Base-by-base conservation (phyloP, 2,888 invertebrate genomes). In the Nephrotoma appendiculata region DNA sequence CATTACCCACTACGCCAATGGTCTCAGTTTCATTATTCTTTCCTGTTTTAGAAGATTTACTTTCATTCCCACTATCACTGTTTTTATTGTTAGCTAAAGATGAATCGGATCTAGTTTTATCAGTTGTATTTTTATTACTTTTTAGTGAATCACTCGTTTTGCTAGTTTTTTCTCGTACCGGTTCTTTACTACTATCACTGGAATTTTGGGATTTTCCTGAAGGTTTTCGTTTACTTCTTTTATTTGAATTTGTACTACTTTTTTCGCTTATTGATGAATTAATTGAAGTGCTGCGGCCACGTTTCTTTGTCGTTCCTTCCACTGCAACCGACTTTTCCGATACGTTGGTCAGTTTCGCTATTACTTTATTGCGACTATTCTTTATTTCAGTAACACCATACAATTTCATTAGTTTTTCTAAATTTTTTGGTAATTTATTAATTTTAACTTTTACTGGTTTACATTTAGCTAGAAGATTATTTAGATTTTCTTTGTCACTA, bases 401-500 rank as follows among this genome's bases (percentile, higher is more conserved):
- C 19, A 15, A 83, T 45, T 83, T 71, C 45, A 83, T 86, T 45
- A 86, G 41, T 42, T 83, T 45, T 71, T 41, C 41, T 11, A 45
- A 83, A 83, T 83, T 86, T 43, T 86, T 41, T 41, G 86, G 86
- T 57, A 86, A 57, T 86, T 86, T 86, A n/a, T 52, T 57, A 5
- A 86, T 42, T 52, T 52, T 86, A 57, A 86, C 57, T 42, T 12
- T 84, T 42, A 84, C n/a, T 42, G 41, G 42, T 42, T 84, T 84
- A 15, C 84, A 84, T 43, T 84, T 84, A 43, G 84, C 84, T 84
- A 84, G n/a, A n/a, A 84, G 12, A 15, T 84, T 42, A n/a, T 84
- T 84, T 42, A 43, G 6, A 15, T 42, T 84, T 84, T 84, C 84
- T 84, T 84, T 42, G n/a, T 84, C 84, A 31, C 31, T 71, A 9